A percentile compares a stretch with the other conserved stretches of the same genome.
phyloP scores from a whole-genome alignment of 2,888 invertebrate species.

The Cabera pusaria region DNA sequence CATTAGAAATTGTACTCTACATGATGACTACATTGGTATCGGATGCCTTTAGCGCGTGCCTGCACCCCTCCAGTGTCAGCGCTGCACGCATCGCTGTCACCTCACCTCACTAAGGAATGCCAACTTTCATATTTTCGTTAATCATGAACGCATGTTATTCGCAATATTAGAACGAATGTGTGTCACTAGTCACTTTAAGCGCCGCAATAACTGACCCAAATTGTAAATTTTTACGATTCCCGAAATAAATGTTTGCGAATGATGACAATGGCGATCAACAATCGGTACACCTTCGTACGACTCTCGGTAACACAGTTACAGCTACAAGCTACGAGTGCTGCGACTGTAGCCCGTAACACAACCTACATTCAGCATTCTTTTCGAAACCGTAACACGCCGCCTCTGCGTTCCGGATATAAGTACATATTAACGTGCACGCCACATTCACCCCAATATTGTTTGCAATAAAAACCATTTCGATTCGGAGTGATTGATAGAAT shows the following conservation, averaged over 20 bases:
- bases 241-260: slow-evolving; percentile 48
- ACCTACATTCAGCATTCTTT: slow-evolving; percentile 83
- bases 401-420: slow-evolving; percentile 77
- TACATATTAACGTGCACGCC: slow-evolving; percentile 54
- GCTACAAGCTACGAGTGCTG: no score
- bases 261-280: slow-evolving; percentile 67
- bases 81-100: slow-evolving; percentile 38
- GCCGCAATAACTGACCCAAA: slow-evolving; percentile 31
- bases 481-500: slow-evolving; percentile 52
- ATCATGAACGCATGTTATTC: slow-evolving; percentile 10
- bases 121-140: slow-evolving; percentile 41
- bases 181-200: slow-evolving; percentile 21
- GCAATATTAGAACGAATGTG: slow-evolving; percentile 18
- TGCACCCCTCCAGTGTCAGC: slow-evolving; percentile 43
- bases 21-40: slow-evolving; percentile 74
- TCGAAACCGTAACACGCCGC: slow-evolving; percentile 81
- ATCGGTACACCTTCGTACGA: slow-evolving; percentile 64
- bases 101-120: slow-evolving; percentile 40
- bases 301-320: slow-evolving; percentile 75
- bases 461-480: slow-evolving; percentile 67
- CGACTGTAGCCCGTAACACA: slow-evolving; percentile 69
- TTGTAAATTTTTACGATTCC: slow-evolving; percentile 44
- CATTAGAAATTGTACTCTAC: slow-evolving; percentile 76
- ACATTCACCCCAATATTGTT: slow-evolving; percentile 66
- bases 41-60: slow-evolving; percentile 60